Percentiles rank a stretch among this genome's conserved stretches.
These are phyloP conservation scores for Syngnathus rostellatus DNA, from an alignment of 2,797 vertebrate genomes.

Conservation along the genomic window DNA sequence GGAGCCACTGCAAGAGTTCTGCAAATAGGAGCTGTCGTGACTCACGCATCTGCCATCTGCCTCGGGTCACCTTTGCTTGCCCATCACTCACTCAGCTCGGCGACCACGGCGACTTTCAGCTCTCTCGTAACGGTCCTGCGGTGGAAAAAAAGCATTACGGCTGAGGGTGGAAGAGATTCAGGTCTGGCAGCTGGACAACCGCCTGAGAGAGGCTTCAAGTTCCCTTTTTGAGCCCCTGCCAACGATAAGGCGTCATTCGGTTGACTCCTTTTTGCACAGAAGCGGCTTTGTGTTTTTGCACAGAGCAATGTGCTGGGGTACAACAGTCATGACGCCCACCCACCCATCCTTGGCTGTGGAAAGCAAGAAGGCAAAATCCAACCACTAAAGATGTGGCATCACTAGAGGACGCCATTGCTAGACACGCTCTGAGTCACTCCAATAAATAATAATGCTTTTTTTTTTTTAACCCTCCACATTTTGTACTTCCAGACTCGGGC, in stretches of 20 bases:
- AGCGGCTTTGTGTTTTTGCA: not conserved
- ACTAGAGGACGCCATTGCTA: constrained; percentile 14
- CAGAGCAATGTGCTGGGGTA: constrained; percentile 38
- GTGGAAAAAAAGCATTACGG: constrained; percentile 21
- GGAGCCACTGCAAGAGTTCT: constrained; percentile 37
- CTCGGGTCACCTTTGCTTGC: constrained; percentile 41
- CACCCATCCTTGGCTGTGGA: constrained; percentile 27
- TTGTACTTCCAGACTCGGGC: not conserved
- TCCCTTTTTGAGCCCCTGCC: not conserved
- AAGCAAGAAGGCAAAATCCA: constrained; percentile 38
- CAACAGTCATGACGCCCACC: constrained; percentile 11
- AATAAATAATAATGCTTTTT: not conserved
- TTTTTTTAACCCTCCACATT: not conserved
- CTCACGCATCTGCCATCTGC: constrained; percentile 65
- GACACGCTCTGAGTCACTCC: not conserved
- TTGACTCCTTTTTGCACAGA: not conserved
- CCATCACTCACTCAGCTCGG: constrained; percentile 53
- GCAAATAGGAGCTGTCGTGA: constrained; percentile 65
- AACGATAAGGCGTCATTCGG: not conserved
- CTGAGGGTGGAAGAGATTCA: constrained; percentile 31
- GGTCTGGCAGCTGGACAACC: not conserved
- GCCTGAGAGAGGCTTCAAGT: not conserved
- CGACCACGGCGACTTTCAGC: constrained; percentile 8
- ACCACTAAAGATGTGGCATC: constrained; percentile 63
- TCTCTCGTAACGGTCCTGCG: constrained; percentile 22